phyloP scores from a whole-genome alignment of 2,113 vertebrate genomes.

The Echinops telfairi region DNA sequence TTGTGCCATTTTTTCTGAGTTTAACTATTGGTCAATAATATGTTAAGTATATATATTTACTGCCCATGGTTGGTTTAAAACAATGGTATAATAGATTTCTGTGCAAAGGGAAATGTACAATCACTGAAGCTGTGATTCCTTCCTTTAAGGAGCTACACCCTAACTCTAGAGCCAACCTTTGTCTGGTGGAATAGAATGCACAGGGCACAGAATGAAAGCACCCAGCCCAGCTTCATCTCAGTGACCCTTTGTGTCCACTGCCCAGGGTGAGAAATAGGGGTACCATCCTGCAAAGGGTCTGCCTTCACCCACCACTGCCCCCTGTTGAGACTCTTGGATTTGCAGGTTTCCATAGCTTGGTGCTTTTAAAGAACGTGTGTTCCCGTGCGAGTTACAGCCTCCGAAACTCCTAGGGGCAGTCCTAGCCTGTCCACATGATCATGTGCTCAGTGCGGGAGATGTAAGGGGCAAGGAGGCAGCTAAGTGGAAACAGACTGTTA shows the following conservation, averaged over 20 bases:
- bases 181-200: not conserved
- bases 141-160: not conserved
- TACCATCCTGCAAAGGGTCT: not conserved
- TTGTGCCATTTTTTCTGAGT: not conserved
- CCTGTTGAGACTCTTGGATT: not conserved
- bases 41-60: not conserved
- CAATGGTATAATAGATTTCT: not conserved
- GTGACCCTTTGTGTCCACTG: too few species aligned
- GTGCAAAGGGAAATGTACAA: not conserved
- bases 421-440: too few species aligned
- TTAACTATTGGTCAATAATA: not conserved
- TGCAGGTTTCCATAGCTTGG: not conserved
- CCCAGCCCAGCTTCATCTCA: too few species aligned
- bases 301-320: fast-evolving
- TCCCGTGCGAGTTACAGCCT: too few species aligned
- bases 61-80: not conserved
- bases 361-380: too few species aligned
- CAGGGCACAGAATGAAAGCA: not conserved
- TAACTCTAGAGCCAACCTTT: not conserved
- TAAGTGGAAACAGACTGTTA: too few species aligned
- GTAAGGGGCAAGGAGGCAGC: too few species aligned
- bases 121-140: not conserved
- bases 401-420: too few species aligned
- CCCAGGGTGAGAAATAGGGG: not conserved
- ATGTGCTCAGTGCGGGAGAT: too few species aligned